Evolutionary conservation across 2,888 invertebrate genomes (phyloP), one percentile per base, ranked within the genome.

Genomic region (Panzeria rudis): DNA sequence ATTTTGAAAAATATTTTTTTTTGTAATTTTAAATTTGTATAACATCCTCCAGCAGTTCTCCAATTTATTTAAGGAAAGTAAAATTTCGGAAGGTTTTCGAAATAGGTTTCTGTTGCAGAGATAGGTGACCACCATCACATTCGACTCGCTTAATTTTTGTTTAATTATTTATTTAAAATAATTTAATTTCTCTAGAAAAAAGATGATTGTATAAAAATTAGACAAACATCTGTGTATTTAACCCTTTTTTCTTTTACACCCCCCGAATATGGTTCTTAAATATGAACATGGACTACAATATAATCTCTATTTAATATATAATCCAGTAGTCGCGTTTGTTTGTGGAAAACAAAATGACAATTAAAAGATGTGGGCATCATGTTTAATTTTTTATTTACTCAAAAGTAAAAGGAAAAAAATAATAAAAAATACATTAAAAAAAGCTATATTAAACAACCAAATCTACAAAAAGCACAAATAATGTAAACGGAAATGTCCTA

Each of bases 401-500:
- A 11, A 8, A 75, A 76, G 75, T 75, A 84, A 69, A 77, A 29
- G 8, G 17, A 35, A 25, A 59, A 29, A 23, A 20, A n/a, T n/a
- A n/a, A 29, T 59, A 59, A 50, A 71, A 52, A 52, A 62, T 11
- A 8, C 47, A 80, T 77, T 71, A 64, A 64, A 38, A 73, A 77
- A 83, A 80, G 73, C 72, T 52, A 78, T 69, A 81, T 61, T 38
- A 66, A 78, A n/a, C 17, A 52, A 59, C 29, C 41, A 62, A 83
- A 72, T 54, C 50, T 86, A 80, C 75, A 86, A 78, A 62, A 64
- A 71, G 76, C 69, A 78, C 47, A 52, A 82, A 44, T 62, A 76
- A 77, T 61, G n/a, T 64, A 41, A 78, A 78, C 56, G 85, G 75
- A 86, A 89, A 89, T 91, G 90, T 91, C 91, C 91, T 89, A 89